Percentiles rank a stretch among this genome's conserved stretches.
Evolutionary conservation across 2,113 vertebrate species (phyloP).

Genomic region (Nyctibius bracteatus): DNA sequence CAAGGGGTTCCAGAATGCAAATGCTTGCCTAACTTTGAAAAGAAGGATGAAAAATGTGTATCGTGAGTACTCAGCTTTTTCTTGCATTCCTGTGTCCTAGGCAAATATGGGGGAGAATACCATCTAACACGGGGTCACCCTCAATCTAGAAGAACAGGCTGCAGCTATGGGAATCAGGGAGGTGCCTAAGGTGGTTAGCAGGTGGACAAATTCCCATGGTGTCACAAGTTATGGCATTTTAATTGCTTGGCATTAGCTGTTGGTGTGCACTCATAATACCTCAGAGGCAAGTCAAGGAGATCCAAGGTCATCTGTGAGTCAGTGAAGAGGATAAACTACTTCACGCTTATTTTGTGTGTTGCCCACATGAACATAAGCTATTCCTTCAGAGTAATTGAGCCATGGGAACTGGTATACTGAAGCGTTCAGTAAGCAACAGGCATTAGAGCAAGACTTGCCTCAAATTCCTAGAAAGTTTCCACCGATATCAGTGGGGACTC

Average conservation of each 20-base stretch:
- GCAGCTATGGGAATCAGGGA: background rate
- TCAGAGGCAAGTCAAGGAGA: background rate
- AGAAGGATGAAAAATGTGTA: fast-evolving
- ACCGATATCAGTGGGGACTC: background rate
- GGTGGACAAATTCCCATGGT: background rate
- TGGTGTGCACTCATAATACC: background rate
- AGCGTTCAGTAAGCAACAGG: background rate
- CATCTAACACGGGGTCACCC: background rate
- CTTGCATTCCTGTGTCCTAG: background rate
- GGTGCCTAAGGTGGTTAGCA: background rate
- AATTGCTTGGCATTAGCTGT: background rate
- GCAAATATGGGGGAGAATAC: background rate
- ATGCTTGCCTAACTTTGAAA: background rate
- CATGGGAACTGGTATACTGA: background rate
- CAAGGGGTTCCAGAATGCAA: fast-evolving
- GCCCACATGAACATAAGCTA: background rate
- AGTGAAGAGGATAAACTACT: background rate
- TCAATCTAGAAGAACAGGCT: background rate
- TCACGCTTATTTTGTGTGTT: background rate
- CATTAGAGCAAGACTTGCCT: background rate
- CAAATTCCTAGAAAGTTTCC: background rate
- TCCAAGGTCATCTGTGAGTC: background rate
- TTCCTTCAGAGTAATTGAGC: background rate
- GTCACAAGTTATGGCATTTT: background rate
- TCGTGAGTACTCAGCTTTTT: slow-evolving; percentile 31